Evolutionary conservation across 2,888 invertebrate genomes (phyloP).

Genomic region (Lepidonotus clava): DNA sequence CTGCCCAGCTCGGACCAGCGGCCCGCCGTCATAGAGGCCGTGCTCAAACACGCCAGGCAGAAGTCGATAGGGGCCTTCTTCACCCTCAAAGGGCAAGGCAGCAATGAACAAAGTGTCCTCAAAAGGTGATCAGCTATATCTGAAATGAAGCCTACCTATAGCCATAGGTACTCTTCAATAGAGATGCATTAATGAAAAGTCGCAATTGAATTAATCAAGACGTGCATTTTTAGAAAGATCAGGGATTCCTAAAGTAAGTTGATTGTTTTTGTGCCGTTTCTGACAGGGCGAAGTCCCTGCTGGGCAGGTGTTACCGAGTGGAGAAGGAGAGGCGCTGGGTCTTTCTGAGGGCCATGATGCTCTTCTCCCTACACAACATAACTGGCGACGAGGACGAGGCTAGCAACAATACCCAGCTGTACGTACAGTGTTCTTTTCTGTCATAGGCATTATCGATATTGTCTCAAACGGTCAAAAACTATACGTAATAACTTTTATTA

Average conservation of each 20-base stretch:
- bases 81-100: constrained; percentile 46
- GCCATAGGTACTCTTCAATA: no score
- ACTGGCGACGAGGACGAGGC: constrained; percentile 75
- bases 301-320: constrained; percentile 80
- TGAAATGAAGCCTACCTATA: no score
- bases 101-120: constrained; percentile 13
- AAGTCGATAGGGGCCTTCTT: constrained; percentile 74
- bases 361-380: constrained; percentile 79
- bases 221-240: no score
- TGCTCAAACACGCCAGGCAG: constrained; percentile 78
- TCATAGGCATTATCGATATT: not conserved
- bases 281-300: constrained; percentile 68
- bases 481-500: no score
- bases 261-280: no score
- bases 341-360: constrained; percentile 80
- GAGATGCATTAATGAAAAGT: no score
- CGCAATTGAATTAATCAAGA: no score
- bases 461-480: no score
- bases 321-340: constrained; percentile 75
- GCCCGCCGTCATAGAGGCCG: constrained; percentile 72
- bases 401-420: constrained; percentile 25
- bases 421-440: not conserved
- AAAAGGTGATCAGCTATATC: not conserved
- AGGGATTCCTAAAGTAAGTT: no score
- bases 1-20: constrained; percentile 64